These are phyloP conservation scores for Epinephelus awoara DNA, from an alignment of 2,797 vertebrate genomes.

Conservation along the genomic window DNA sequence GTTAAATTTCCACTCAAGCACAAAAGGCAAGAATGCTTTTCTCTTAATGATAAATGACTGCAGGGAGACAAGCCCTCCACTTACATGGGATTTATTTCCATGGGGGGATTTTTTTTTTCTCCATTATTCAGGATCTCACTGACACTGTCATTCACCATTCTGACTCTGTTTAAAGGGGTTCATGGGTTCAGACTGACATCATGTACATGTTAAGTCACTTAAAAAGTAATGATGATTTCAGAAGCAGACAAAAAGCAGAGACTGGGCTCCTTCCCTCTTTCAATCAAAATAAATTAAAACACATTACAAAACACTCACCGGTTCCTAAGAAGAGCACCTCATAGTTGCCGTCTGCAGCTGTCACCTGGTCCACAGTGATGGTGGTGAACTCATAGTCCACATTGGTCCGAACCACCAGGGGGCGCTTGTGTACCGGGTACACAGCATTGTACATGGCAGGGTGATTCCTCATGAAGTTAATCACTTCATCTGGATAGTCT, in stretches of 20 bases:
- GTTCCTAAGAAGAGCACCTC: conserved; percentile 99
- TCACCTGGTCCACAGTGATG: conserved; percentile 97
- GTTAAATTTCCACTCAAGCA: conserved; percentile 68
- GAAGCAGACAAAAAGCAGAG: background rate
- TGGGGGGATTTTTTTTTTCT: conserved; percentile 36
- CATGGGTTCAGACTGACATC: conserved; percentile 41
- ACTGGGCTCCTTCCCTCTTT: background rate
- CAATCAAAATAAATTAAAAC: background rate
- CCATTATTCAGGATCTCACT: conserved; percentile 52
- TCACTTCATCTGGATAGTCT: conserved; percentile 98
- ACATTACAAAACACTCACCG: conserved; percentile 83
- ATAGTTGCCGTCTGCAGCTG: conserved; percentile 97
- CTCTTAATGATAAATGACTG: conserved; percentile 73
- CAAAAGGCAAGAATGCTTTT: conserved; percentile 73
- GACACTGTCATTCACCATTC: conserved; percentile 56
- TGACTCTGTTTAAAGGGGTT: conserved; percentile 54
- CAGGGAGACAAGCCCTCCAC: conserved; percentile 59
- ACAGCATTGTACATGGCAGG: conserved; percentile 97
- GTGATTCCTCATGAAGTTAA: conserved; percentile 98
- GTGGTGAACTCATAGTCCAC: conserved; percentile 98
- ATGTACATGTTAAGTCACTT: background rate
- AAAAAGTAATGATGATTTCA: conserved; percentile 2
- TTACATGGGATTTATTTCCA: conserved; percentile 65
- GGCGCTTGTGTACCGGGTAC: conserved; percentile 96
- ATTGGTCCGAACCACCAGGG: conserved; percentile 95